phyloP scores from a whole-genome alignment of 2,888 invertebrate genomes.

The Bombyx huttoni region DNA sequence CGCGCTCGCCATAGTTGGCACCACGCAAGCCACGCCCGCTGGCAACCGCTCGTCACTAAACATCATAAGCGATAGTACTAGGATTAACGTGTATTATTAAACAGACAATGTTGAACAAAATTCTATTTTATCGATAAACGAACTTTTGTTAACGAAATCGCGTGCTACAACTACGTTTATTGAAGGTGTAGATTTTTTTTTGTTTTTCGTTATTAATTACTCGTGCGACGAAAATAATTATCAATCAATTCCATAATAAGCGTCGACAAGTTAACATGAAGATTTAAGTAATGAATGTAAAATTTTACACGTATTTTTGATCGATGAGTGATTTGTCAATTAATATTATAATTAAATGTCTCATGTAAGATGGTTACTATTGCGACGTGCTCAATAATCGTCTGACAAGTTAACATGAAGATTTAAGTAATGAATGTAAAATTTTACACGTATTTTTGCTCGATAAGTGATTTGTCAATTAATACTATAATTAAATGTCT shows the following conservation, averaged over 20 bases:
- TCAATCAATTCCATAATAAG: background rate
- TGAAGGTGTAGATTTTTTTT: background rate
- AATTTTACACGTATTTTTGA: background rate
- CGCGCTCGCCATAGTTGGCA: slow-evolving; percentile 69
- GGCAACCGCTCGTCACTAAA: slow-evolving; percentile 38
- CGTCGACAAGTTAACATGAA: background rate
- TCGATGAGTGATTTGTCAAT: no score
- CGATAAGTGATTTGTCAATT: no score
- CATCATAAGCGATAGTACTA: slow-evolving; percentile 38
- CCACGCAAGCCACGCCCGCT: slow-evolving; percentile 50
- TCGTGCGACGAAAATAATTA: background rate
- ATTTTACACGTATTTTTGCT: background rate
- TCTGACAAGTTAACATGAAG: background rate
- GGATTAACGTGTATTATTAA: slow-evolving; percentile 3
- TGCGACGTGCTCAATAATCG: no score
- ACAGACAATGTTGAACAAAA: background rate
- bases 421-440: background rate
- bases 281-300: background rate
- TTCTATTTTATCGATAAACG: slow-evolving; percentile 11
- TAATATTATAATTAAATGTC: no score
- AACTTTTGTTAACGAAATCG: slow-evolving; percentile 7
- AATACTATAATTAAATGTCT: no score
- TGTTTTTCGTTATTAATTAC: background rate
- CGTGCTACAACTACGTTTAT: background rate
- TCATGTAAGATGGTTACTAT: no score